Conservation (phyloP, 2,797 vertebrate species). For the Linurgus olivaceus region DNA sequence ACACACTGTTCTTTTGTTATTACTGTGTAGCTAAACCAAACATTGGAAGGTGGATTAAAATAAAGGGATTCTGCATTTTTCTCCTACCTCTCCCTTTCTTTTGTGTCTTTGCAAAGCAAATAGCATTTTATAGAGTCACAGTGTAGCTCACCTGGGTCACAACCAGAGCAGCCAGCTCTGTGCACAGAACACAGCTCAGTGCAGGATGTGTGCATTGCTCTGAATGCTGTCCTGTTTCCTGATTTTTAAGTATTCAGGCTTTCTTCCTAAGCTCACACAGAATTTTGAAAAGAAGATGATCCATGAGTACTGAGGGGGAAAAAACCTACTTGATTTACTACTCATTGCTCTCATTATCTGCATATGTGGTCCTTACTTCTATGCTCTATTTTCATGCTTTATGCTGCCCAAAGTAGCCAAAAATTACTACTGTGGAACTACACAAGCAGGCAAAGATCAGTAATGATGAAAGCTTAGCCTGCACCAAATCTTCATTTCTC, state of each 20-base stretch:
- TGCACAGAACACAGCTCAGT: fast-evolving
- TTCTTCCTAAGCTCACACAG: not conserved
- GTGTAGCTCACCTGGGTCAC: not conserved
- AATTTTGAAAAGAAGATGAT: not conserved
- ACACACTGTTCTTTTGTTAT: not conserved
- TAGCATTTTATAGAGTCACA: not conserved
- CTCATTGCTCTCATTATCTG: not conserved
- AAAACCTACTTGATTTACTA: not conserved
- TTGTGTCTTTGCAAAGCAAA: not conserved
- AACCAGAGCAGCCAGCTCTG: not conserved
- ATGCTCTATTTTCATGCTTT: not conserved
- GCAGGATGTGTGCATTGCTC: not conserved
- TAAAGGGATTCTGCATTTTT: not conserved
- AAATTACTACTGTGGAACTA: not conserved
- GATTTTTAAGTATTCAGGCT: not conserved
- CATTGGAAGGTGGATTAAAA: not conserved
- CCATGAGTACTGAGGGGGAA: not conserved
- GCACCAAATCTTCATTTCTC: not conserved
- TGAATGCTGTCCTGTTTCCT: not conserved
- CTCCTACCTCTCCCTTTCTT: not conserved
- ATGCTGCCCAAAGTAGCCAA: not conserved
- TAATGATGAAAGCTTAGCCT: not conserved
- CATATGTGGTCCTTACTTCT: not conserved
- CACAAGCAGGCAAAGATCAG: not conserved
- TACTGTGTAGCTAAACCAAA: not conserved